Evolutionary conservation across 2,888 invertebrate genomes (phyloP), one percentile per base, ranked within the genome.

Genomic region (Drosophila siamana): DNA sequence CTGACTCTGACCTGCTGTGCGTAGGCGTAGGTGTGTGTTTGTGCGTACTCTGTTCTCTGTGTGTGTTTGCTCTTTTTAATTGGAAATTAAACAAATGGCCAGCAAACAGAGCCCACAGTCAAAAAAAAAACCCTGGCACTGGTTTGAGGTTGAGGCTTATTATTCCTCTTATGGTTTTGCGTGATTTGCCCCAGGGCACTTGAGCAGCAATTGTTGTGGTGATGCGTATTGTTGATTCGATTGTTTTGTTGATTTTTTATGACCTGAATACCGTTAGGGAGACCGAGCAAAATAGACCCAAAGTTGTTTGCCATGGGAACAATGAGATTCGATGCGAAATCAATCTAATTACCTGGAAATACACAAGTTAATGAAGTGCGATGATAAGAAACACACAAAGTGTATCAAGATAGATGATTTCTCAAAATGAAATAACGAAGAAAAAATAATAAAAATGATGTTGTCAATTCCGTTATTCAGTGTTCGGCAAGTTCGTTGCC

Each of bases 41-140:
- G 16, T 24, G 54, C 55, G 52, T 71, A 54, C n/a, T 47, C 54
- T 26, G 44, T 26, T 36, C 8, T 9, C 55, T 48, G 52, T 51
- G 52, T 51, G 57, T 88, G 76, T 83, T 86, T 84, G 88, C 86
- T 86, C 85, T 69, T 86, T 87, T 86, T 86, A 86, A 86, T 89
- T 89, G 87, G 86, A 86, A 86, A 78, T 85, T 82, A 86, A 89
- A 86, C 89, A 86, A 86, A 86, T 88, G 80, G 69, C 26, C 56
- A 26, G 66, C 15, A 54, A 44, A 36, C 65, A 44, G 33, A 26
- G 41, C 33, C 28, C 2, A 4, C 28, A 28, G 8, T 28, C 3
- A 28, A 28, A 28, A 28, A 28, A 28, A 28, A 28, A 7, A 38
- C 36, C 13, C 28, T 44, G 36, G 26, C 28, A 54, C 33, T 65